phyloP scores from a whole-genome alignment of 2,797 vertebrate genomes.

The Pyrocephalus nanus region DNA sequence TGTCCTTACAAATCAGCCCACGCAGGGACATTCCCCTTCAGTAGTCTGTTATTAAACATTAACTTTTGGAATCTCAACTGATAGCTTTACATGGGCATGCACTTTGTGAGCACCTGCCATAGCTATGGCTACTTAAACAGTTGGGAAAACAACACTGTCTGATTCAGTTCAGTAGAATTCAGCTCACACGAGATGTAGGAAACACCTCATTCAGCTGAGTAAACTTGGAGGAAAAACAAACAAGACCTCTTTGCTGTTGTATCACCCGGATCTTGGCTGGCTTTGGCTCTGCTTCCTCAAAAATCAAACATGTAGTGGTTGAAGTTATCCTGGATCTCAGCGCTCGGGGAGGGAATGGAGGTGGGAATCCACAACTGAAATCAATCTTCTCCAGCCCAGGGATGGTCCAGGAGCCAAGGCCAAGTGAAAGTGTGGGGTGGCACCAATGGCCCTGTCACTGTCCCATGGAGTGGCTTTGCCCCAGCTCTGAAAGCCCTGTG shows the following conservation, averaged over 20 bases:
- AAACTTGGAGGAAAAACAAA: not conserved
- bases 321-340: not conserved
- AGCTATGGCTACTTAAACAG: not conserved
- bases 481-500: not conserved
- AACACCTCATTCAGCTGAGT: not conserved
- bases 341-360: accelerated
- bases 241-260: not conserved
- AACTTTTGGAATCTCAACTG: not conserved
- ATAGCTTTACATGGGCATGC: not conserved
- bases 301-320: not conserved
- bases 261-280: not conserved
- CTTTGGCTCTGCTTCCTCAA: not conserved
- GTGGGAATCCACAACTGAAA: not conserved
- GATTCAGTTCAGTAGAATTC: not conserved
- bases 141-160: not conserved
- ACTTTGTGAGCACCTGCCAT: not conserved
- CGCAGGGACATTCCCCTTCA: not conserved
- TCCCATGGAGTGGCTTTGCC: not conserved
- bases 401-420: not conserved
- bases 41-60: constrained; percentile 8
- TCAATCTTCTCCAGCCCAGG: not conserved
- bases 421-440: not conserved
- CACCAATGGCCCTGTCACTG: not conserved
- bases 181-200: not conserved
- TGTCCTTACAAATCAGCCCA: not conserved